Conservation (phyloP, 2,888 invertebrate genomes). For the Brachycybe producta region DNA sequence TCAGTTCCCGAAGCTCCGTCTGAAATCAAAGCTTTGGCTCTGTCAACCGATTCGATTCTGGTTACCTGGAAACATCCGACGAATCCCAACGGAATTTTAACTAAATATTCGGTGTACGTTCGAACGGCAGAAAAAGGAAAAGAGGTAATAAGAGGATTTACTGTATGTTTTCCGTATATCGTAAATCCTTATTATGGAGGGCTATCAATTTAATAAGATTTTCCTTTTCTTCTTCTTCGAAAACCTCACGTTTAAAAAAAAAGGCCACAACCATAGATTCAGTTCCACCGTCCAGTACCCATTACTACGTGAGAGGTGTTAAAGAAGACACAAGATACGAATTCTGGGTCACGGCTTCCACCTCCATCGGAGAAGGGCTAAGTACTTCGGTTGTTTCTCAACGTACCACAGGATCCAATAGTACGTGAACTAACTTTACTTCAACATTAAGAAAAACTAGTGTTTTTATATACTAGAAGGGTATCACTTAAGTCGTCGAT, state of each 20-base stretch:
- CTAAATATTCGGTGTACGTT: conserved; percentile 47
- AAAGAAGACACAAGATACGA: conserved; percentile 26
- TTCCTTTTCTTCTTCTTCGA: too few species aligned
- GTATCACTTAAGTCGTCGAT: too few species aligned
- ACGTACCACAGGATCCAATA: conserved; percentile 34
- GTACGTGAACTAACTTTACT: neutral
- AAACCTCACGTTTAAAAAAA: too few species aligned
- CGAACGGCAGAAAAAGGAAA: conserved; percentile 24
- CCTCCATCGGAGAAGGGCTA: conserved; percentile 70
- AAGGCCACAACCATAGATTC: conserved; percentile 12
- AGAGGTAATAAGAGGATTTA: conserved; percentile 18
- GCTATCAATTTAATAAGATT: neutral
- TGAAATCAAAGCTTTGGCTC: conserved; percentile 64
- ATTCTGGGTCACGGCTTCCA: conserved; percentile 61
- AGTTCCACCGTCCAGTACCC: conserved; percentile 21
- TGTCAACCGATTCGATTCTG: conserved; percentile 56
- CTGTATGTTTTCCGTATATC: neutral
- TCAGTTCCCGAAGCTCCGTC: conserved; percentile 64
- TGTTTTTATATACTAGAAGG: too few species aligned
- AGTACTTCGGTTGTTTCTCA: conserved; percentile 63
- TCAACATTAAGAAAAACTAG: neutral
- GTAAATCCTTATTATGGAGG: neutral
- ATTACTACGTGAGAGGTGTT: conserved; percentile 12
- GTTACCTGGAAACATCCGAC: conserved; percentile 64
- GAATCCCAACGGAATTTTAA: conserved; percentile 61